Evolutionary conservation across 1,140 invertebrate species (phyloP), one percentile per base, ranked within the genome.

Genomic region (Alviniconcha marisindica): DNA sequence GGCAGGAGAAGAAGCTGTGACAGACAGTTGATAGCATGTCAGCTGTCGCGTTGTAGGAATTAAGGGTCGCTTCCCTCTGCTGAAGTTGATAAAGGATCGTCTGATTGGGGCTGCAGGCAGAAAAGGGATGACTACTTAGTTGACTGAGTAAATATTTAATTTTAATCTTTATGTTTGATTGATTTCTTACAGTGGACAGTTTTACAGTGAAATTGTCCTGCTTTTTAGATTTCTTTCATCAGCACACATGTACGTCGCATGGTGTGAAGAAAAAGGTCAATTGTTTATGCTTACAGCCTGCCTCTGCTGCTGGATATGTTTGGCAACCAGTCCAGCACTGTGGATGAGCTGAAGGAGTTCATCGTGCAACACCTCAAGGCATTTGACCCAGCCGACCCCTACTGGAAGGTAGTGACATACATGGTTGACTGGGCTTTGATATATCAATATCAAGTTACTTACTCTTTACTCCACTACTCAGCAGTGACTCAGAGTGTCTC

Each of bases 371-470:
- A 86, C 36, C 77, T 86, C 12, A 36, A 86, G 18, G 81, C 81
- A 80, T 88, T 90, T 85, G 84, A 87, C 63, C 83, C 87, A n/a
- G 80, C 86, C 42, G 87, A 89, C 69, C 78, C 82, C 14, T 88
- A 86, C 81, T 89, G 89, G 89, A 88, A 85, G 85, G 89, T 88
- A 83, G 77, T 71, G 38, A 69, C 63, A 69, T n/a, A 24, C 2
- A 69, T 33, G 24, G 15, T 28, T 1, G 15, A 69, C 1, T 14
- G 15, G 15, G 28, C 28, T n/a, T 69, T 24, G 1, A 24, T n/a
- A n/a, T 1, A n/a, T 33, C n/a, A n/a, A n/a, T n/a, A n/a, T n/a
- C n/a, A n/a, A n/a, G n/a, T n/a, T n/a, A n/a, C n/a, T n/a, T n/a
- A n/a, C n/a, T n/a, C n/a, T n/a, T n/a, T n/a, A n/a, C n/a, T n/a